Conservation (phyloP, 1,140 invertebrate species). For the Mycetomoellerius zeteki region DNA sequence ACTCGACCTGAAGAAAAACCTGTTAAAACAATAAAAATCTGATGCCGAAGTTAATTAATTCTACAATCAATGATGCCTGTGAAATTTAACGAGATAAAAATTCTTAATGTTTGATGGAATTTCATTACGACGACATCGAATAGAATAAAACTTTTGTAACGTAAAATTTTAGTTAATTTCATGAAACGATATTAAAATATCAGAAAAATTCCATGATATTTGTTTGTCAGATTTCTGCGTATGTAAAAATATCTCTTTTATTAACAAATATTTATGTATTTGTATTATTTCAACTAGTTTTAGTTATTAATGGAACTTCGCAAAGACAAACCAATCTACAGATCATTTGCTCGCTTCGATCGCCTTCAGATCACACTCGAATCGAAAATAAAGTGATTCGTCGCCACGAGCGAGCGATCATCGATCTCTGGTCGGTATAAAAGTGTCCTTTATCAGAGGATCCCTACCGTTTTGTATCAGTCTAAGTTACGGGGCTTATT, state of each 20-base stretch:
- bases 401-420: conserved; percentile 1
- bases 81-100: conserved; percentile 33
- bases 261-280: background rate
- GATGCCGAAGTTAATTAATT: conserved; percentile 26
- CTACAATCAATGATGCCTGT: conserved; percentile 6
- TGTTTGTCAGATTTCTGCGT: background rate
- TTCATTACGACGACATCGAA: conserved; percentile 25
- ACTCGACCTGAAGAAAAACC: background rate
- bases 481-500: background rate
- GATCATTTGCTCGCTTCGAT: background rate
- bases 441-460: conserved; percentile 45
- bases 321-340: background rate
- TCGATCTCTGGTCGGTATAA: conserved; percentile 17
- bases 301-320: background rate
- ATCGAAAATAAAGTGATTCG: conserved; percentile 35
- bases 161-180: conserved; percentile 18
- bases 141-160: conserved; percentile 16
- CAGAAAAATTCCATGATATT: background rate
- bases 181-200: conserved; percentile 27
- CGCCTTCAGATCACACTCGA: background rate
- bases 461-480: conserved; percentile 39
- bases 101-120: conserved; percentile 34
- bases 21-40: conserved; percentile 22
- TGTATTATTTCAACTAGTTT: background rate
- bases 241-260: background rate